Evolutionary conservation across 2,113 vertebrate species (phyloP).

Genomic region (Isichthys henryi): DNA sequence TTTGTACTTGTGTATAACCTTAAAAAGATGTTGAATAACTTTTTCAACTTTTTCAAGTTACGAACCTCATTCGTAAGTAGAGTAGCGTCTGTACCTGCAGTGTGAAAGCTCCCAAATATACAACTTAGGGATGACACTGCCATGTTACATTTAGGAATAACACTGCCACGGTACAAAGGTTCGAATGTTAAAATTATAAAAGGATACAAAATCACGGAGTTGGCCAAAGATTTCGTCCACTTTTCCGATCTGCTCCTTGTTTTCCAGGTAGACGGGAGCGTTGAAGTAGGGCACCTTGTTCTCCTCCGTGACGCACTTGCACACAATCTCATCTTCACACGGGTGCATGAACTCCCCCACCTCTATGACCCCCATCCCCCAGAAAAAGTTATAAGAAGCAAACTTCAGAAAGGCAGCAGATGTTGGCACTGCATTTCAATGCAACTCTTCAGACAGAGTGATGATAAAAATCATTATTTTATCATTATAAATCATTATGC

Average conservation of each 20-base stretch:
- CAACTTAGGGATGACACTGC: not conserved
- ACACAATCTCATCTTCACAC: constrained; percentile 93
- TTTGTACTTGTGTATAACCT: no score
- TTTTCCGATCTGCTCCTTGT: constrained; percentile 97
- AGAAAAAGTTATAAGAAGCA: not conserved
- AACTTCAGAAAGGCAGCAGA: not conserved
- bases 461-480: not conserved
- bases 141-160: not conserved
- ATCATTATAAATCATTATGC: no score
- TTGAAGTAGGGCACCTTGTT: constrained; percentile 98
- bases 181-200: constrained; percentile 30
- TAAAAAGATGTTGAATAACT: no score
- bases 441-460: not conserved
- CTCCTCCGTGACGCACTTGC: constrained; percentile 86
- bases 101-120: not conserved
- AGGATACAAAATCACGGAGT: constrained; percentile 97
- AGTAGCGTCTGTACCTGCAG: not conserved
- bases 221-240: constrained; percentile 98
- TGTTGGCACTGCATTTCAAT: not conserved
- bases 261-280: constrained; percentile 91
- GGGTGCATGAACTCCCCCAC: constrained; percentile 92
- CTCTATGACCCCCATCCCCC: constrained; percentile 48
- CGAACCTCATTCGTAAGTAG: no score
- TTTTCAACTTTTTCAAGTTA: no score
- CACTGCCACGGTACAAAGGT: not conserved